Evolutionary conservation across 2,888 invertebrate species (phyloP).

Genomic region (Ophioninae sp.): DNA sequence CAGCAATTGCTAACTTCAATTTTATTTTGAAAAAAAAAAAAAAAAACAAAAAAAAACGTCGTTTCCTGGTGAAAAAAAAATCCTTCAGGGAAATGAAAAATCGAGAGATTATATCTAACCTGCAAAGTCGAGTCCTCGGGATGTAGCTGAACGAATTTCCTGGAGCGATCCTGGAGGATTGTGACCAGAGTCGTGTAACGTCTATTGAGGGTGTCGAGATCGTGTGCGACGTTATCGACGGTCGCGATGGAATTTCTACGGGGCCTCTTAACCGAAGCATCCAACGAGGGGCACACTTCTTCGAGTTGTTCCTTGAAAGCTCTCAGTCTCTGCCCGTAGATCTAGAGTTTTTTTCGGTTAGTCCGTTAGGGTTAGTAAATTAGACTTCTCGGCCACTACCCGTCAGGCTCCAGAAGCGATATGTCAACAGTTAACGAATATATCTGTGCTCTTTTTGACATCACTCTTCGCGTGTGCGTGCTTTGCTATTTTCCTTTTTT

Average conservation of each 20-base stretch:
- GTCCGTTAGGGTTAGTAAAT: conserved; percentile 82
- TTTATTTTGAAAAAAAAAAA: no score
- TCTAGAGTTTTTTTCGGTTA: conserved; percentile 87
- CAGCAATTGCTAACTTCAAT: no score
- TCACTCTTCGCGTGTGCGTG: conserved; percentile 39
- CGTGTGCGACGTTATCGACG: conserved; percentile 88
- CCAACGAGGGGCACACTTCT: conserved; percentile 91
- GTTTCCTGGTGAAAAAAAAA: no score
- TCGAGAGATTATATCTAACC: conserved; percentile 83
- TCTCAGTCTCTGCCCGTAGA: conserved; percentile 92
- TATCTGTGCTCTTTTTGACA: conserved; percentile 50
- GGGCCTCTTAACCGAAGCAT: conserved; percentile 82
- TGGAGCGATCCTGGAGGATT: conserved; percentile 86
- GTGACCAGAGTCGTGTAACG: conserved; percentile 88
- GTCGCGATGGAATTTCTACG: conserved; percentile 81
- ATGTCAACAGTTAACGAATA: conserved; percentile 57
- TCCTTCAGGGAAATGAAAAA: conserved; percentile 39
- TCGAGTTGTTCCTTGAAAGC: conserved; percentile 92
- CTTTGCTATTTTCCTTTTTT: conserved; percentile 16
- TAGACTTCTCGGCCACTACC: conserved; percentile 75
- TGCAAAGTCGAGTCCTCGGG: conserved; percentile 89
- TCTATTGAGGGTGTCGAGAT: conserved; percentile 91
- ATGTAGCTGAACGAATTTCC: conserved; percentile 86
- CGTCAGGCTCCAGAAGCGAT: conserved; percentile 73
- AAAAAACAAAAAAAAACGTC: no score